Evolutionary conservation across 2,797 vertebrate species (phyloP).

Genomic region (Syngnathus acus): DNA sequence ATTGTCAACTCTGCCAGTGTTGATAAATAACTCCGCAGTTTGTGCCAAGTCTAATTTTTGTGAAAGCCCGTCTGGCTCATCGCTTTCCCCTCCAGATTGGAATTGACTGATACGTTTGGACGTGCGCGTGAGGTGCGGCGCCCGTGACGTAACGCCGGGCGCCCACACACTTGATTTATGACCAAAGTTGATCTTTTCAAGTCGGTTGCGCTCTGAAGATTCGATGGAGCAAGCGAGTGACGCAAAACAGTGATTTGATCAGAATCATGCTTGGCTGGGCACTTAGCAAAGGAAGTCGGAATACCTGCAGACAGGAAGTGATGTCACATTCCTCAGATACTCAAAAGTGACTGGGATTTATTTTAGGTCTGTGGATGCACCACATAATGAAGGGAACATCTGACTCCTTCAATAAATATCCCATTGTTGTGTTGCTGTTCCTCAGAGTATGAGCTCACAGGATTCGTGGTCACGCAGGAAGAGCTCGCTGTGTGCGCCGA

Average conservation of each 20-base stretch:
- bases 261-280: too few relatives aligned
- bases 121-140: background rate
- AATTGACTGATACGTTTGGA: background rate
- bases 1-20: conserved; percentile 48
- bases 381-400: conserved; percentile 26
- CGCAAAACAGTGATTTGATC: background rate
- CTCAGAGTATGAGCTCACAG: conserved; percentile 70
- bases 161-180: background rate
- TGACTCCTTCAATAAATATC: conserved; percentile 3
- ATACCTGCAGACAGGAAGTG: background rate
- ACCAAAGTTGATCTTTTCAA: background rate
- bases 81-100: background rate
- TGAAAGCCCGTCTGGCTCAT: background rate
- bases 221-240: background rate
- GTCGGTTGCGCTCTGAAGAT: background rate
- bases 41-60: background rate
- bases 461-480: conserved; percentile 50
- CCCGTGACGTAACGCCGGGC: background rate
- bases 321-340: background rate
- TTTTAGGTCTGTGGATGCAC: background rate
- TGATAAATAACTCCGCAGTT: conserved; percentile 23
- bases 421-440: background rate
- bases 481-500: conserved; percentile 25
- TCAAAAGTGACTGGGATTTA: background rate
- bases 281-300: too few relatives aligned